Evolutionary conservation across 2,113 vertebrate species (phyloP).

Genomic region (Apodemus speciosus): DNA sequence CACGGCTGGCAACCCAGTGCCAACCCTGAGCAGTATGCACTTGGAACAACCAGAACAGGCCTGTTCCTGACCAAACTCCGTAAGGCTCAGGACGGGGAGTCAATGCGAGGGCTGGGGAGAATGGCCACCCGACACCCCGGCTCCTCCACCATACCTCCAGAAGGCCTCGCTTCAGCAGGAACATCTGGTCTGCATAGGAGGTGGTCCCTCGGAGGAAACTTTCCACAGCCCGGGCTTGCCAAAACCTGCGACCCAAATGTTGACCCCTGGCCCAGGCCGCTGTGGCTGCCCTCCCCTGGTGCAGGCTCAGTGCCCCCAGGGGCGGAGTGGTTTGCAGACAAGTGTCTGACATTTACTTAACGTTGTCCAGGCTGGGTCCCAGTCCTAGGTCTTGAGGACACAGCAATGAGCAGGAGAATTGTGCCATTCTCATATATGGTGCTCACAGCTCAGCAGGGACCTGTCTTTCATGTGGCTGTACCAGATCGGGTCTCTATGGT

Average conservation of each 20-base stretch:
- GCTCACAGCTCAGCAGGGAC: background rate
- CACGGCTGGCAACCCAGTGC: background rate
- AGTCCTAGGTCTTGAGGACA: background rate
- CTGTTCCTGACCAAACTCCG: background rate
- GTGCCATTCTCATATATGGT: background rate
- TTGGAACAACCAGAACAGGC: background rate
- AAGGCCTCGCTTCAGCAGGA: slow-evolving; percentile 96
- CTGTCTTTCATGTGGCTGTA: background rate
- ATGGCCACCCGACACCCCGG: background rate
- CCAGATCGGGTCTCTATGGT: background rate
- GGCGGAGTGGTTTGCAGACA: background rate
- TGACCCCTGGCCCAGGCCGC: slow-evolving; percentile 55
- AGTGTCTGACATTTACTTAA: slow-evolving; percentile 22
- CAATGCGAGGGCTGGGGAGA: background rate
- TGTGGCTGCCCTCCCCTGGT: slow-evolving; percentile 50
- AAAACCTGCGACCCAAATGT: slow-evolving; percentile 89
- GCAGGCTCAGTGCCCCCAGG: slow-evolving; percentile 11
- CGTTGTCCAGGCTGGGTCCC: background rate
- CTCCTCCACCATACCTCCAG: slow-evolving; percentile 89
- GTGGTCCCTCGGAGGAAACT: slow-evolving; percentile 98
- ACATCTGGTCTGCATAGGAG: slow-evolving; percentile 99
- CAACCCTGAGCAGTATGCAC: background rate
- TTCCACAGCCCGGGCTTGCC: slow-evolving; percentile 98
- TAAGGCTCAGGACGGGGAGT: background rate
- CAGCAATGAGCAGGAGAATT: background rate